Conservation (phyloP, 2,888 invertebrate species). For the Harmothoe impar region DNA sequence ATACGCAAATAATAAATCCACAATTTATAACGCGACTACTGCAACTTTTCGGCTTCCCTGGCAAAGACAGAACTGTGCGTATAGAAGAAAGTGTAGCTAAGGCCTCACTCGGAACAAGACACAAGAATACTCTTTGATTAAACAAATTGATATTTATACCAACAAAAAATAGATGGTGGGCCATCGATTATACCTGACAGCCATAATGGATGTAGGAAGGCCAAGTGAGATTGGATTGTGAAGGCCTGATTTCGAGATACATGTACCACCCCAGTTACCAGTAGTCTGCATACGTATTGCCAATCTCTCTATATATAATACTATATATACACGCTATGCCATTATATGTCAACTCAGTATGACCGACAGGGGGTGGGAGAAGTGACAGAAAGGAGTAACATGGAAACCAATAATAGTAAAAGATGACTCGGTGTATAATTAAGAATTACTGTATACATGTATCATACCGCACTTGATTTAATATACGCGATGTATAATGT, state of each 20-base stretch:
- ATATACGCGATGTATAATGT: too few relatives aligned
- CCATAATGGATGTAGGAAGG: not conserved
- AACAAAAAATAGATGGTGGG: not conserved
- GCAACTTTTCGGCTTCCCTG: not conserved
- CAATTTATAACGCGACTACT: too few relatives aligned
- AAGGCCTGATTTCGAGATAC: not conserved
- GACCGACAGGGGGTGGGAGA: too few relatives aligned
- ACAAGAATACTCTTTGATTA: constrained; percentile 15
- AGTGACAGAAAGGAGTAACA: too few relatives aligned
- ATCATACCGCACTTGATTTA: too few relatives aligned
- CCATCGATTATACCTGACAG: not conserved
- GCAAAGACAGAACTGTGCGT: constrained; percentile 5
- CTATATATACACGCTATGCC: too few relatives aligned
- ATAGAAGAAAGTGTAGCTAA: constrained; percentile 1
- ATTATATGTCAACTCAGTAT: too few relatives aligned
- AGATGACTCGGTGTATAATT: too few relatives aligned
- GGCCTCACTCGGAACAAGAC: constrained; percentile 23
- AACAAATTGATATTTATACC: not conserved
- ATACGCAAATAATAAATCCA: too few relatives aligned
- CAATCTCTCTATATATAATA: not conserved
- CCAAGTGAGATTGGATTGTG: not conserved
- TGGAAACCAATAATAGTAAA: too few relatives aligned
- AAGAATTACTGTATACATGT: too few relatives aligned
- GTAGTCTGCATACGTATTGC: not conserved
- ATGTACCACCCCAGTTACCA: not conserved